phyloP scores from a whole-genome alignment of 1,140 invertebrate species.

The Lordiphosa stackelbergi region DNA sequence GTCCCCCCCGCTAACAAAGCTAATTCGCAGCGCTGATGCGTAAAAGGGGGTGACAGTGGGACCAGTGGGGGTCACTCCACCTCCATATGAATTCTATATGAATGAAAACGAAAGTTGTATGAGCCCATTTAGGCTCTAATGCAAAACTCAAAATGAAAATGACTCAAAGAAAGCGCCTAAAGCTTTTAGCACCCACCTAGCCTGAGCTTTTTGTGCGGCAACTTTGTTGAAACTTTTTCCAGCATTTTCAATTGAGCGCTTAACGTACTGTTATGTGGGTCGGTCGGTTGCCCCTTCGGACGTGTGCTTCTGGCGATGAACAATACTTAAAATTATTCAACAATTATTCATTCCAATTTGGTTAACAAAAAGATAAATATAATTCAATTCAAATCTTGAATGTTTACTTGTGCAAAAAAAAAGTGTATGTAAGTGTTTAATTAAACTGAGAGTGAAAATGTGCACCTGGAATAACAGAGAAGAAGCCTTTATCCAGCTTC shows the following conservation, averaged over 20 bases:
- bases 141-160: slow-evolving; percentile 12
- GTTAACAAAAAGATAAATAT: slow-evolving; percentile 1
- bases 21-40: slow-evolving; percentile 57
- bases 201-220: slow-evolving; percentile 36
- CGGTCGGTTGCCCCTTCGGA: slow-evolving; percentile 22
- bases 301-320: slow-evolving; percentile 16
- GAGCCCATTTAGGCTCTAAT: slow-evolving; percentile 1
- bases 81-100: slow-evolving; percentile 9
- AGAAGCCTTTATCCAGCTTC: slow-evolving; percentile 43
- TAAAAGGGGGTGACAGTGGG: slow-evolving; percentile 10
- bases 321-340: slow-evolving; percentile 12
- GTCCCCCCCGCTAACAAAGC: slow-evolving; percentile 33
- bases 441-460: slow-evolving; percentile 43
- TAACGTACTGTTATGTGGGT: slow-evolving; percentile 35
- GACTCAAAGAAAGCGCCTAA: slow-evolving; percentile 13
- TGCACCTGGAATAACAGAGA: slow-evolving; percentile 53
- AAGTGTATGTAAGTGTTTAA: slow-evolving; percentile 48
- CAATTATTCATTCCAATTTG: slow-evolving; percentile 41
- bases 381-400: slow-evolving; percentile 9
- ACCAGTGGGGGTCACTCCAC: not conserved
- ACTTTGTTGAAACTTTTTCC: slow-evolving; percentile 34
- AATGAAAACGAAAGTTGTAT: slow-evolving; percentile 47
- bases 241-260: slow-evolving; percentile 59
- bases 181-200: slow-evolving; percentile 36
- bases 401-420: slow-evolving; percentile 47